These are phyloP conservation scores for roundworm (Caenorhabditis elegans) DNA, from an alignment of 1,140 invertebrate species.

Conservation along the genomic window DNA sequence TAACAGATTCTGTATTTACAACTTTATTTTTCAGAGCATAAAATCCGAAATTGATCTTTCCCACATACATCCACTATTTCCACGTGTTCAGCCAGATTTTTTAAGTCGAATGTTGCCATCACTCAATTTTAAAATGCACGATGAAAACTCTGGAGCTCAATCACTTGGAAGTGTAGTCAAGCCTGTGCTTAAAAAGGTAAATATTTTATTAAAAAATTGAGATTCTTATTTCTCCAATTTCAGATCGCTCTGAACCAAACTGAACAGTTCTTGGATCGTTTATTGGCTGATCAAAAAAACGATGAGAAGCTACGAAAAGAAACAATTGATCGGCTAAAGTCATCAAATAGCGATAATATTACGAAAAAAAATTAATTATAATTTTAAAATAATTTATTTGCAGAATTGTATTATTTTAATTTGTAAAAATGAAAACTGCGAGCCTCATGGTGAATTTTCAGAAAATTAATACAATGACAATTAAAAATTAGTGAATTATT, in stretches of 20 bases:
- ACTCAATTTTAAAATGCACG: not conserved
- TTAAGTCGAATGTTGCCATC: constrained; percentile 20
- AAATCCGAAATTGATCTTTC: constrained; percentile 25
- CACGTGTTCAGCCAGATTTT: constrained; percentile 31
- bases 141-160: not conserved
- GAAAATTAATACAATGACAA: too few relatives aligned
- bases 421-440: too few relatives aligned
- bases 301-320: constrained; percentile 1
- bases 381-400: not conserved
- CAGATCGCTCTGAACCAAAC: constrained; percentile 38
- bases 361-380: not conserved
- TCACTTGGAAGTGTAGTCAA: constrained; percentile 34
- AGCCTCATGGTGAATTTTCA: too few relatives aligned
- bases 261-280: constrained; percentile 24
- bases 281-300: not conserved
- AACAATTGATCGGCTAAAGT: not conserved
- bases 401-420: not conserved
- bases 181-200: constrained; percentile 28
- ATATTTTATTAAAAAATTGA: not conserved
- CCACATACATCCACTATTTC: constrained; percentile 28
- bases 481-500: too few relatives aligned
- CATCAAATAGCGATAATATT: not conserved
- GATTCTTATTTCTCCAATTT: not conserved
- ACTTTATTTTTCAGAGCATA: constrained; percentile 10
- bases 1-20: too few relatives aligned